These are phyloP conservation scores for Pollachius pollachius DNA, from an alignment of 2,113 vertebrate species.

Conservation along the genomic window DNA sequence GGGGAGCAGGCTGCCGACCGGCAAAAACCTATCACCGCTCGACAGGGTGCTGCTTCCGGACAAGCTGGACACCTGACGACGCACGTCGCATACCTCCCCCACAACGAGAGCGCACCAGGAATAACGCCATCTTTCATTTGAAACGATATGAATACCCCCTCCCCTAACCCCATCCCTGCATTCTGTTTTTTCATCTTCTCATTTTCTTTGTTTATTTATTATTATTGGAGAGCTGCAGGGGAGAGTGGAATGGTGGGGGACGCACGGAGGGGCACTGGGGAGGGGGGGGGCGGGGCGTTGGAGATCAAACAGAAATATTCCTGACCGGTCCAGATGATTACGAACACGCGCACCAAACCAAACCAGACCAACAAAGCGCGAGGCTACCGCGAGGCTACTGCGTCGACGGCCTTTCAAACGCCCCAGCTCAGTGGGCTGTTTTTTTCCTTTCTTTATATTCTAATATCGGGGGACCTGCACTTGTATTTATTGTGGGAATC, in stretches of 20 bases:
- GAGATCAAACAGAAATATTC: conserved; percentile 58
- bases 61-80: conserved; percentile 8
- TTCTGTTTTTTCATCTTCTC: conserved; percentile 8
- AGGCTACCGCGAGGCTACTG: conserved; percentile 28
- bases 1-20: too few relatives aligned
- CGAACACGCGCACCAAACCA: conserved; percentile 60
- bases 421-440: conserved; percentile 60
- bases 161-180: too few relatives aligned
- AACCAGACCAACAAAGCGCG: conserved; percentile 59
- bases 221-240: too few relatives aligned
- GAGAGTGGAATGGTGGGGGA: too few relatives aligned
- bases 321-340: conserved; percentile 42
- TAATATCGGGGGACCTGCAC: conserved; percentile 67
- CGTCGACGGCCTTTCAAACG: conserved; percentile 61
- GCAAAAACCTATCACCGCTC: neutral
- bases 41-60: too few relatives aligned
- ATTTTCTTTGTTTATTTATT: conserved; percentile 11
- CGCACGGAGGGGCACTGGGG: too few relatives aligned
- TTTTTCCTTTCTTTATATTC: conserved; percentile 52
- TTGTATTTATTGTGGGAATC: conserved; percentile 76
- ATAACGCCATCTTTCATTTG: too few relatives aligned
- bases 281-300: neutral
- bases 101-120: conserved; percentile 7
- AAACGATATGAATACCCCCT: too few relatives aligned
- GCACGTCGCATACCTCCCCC: conserved; percentile 13